Percentiles rank a stretch among this genome's conserved stretches.
Conservation (phyloP, 37 sponge, comb jelly and placozoan species). For the Beroe ovata region DNA sequence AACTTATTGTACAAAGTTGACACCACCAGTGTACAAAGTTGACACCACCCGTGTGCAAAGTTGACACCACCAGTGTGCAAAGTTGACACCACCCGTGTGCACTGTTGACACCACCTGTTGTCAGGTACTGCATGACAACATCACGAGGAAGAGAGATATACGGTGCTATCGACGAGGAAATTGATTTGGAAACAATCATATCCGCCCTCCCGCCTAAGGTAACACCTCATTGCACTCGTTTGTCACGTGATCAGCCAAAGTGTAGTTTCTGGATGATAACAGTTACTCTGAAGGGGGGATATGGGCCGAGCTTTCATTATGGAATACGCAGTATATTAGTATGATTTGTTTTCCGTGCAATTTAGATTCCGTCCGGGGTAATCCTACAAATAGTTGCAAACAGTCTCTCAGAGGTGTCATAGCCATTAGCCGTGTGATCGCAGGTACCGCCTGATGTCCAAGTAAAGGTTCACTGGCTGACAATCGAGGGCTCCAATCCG, state of each 20-base stretch:
- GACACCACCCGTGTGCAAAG: neutral
- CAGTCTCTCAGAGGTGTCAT: too few species aligned
- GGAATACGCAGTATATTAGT: too few species aligned
- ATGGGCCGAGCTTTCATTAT: too few species aligned
- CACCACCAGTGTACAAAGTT: neutral
- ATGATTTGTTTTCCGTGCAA: too few species aligned
- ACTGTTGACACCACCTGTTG: neutral
- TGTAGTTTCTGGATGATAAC: too few species aligned
- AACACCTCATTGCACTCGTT: too few species aligned
- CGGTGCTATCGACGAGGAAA: conserved; percentile 14
- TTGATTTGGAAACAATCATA: conserved; percentile 37
- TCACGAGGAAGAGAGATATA: conserved; percentile 58
- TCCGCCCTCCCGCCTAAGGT: conserved; percentile 37
- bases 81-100: neutral
- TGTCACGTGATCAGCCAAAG: too few species aligned
- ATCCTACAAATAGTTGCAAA: too few species aligned
- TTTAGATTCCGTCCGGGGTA: too few species aligned
- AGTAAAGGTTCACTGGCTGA: conserved; percentile 54
- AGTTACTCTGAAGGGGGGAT: too few species aligned
- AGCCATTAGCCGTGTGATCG: neutral
- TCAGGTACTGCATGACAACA: conserved; percentile 37
- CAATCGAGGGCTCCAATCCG: conserved; percentile 34
- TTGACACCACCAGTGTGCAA: neutral
- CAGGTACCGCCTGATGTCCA: conserved; percentile 55
- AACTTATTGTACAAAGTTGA: too few species aligned